phyloP scores from a whole-genome alignment of 2,888 invertebrate genomes.

The Rotaria magnacalcarata region DNA sequence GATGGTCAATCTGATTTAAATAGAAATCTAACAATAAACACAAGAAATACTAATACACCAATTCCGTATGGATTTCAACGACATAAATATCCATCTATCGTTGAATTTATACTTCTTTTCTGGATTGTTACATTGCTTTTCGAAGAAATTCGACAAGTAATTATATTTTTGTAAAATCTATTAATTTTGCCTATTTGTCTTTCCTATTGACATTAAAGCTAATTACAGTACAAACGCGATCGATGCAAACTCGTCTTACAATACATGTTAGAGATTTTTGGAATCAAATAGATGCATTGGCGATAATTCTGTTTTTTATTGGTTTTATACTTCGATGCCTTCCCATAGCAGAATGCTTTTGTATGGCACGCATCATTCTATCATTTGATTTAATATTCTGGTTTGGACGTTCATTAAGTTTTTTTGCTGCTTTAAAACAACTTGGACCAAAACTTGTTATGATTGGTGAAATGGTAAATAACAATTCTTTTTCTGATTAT shows the following conservation, averaged over 20 bases:
- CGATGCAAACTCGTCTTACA: neutral
- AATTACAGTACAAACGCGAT: neutral
- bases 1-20: neutral
- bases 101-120: constrained; percentile 51
- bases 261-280: neutral
- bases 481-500: neutral
- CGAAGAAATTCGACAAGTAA: constrained; percentile 58
- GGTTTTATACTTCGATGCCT: neutral
- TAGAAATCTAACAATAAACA: neutral
- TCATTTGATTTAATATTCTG: constrained; percentile 57
- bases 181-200: neutral
- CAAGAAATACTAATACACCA: neutral
- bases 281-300: neutral
- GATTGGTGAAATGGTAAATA: constrained; percentile 56
- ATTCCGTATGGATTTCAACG: neutral
- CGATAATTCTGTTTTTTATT: neutral
- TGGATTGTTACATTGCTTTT: constrained; percentile 56
- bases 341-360: neutral
- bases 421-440: constrained; percentile 55
- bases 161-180: neutral
- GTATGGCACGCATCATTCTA: constrained; percentile 53
- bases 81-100: neutral
- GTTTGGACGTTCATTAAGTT: constrained; percentile 54
- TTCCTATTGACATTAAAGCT: neutral
- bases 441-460: constrained; percentile 58